Evolutionary conservation across 2,113 vertebrate genomes (phyloP).

Genomic region (Anhinga rufa): DNA sequence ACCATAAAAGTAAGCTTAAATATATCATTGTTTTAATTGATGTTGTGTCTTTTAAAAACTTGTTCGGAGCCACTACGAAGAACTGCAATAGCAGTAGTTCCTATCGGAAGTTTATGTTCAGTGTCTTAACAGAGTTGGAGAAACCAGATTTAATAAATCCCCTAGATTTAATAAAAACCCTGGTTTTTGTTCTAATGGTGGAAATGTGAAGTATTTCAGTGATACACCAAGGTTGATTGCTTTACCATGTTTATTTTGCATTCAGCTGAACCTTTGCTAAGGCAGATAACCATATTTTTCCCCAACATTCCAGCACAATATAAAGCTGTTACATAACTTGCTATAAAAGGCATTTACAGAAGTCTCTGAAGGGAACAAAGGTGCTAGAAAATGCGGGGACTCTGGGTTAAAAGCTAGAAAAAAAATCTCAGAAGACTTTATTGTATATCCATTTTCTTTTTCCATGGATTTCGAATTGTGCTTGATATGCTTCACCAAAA

Average conservation of each 20-base stretch:
- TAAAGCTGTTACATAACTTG: background rate
- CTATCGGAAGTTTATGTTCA: background rate
- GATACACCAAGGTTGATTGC: background rate
- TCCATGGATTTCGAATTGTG: background rate
- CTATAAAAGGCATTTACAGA: background rate
- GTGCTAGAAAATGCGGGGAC: background rate
- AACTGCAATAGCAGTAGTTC: background rate
- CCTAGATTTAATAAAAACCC: background rate
- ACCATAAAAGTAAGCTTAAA: background rate
- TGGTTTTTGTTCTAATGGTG: background rate
- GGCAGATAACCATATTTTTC: background rate
- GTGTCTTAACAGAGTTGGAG: background rate
- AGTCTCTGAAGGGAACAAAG: background rate
- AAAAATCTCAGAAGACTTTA: background rate
- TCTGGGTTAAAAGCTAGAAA: background rate
- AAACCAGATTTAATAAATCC: background rate
- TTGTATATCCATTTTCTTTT: background rate
- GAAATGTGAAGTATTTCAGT: background rate
- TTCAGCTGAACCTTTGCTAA: background rate
- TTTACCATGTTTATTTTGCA: background rate
- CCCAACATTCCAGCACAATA: background rate
- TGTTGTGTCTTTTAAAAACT: background rate
- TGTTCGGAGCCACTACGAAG: fast-evolving
- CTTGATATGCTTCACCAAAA: background rate
- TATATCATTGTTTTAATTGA: background rate